Evolutionary conservation across 2,888 invertebrate genomes (phyloP).

Genomic region (Cylindroiulus punctatus): DNA sequence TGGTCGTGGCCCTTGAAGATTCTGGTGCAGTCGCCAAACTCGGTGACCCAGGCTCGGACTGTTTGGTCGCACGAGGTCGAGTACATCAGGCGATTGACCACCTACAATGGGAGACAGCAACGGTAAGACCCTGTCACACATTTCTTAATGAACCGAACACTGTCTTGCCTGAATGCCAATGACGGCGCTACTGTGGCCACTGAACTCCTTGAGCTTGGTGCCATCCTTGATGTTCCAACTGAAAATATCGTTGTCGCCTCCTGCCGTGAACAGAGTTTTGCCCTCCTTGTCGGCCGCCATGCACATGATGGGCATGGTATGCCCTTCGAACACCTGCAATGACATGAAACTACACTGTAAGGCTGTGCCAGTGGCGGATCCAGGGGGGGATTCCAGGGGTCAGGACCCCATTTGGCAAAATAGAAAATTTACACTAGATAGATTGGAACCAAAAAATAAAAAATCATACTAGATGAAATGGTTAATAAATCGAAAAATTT

Average conservation of each 20-base stretch:
- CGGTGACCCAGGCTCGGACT: conserved; percentile 69
- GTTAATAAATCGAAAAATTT: no score
- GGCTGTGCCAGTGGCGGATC: background rate
- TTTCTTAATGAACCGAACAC: conserved; percentile 55
- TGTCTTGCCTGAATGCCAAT: conserved; percentile 66
- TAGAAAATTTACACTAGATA: no score
- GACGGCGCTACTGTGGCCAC: conserved; percentile 67
- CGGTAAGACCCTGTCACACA: background rate
- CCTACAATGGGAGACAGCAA: conserved; percentile 61
- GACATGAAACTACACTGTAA: background rate
- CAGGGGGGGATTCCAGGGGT: no score
- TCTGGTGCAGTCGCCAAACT: conserved; percentile 69
- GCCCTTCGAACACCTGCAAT: conserved; percentile 64
- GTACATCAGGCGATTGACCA: conserved; percentile 68
- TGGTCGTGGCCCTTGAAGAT: conserved; percentile 68
- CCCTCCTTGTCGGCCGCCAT: conserved; percentile 67
- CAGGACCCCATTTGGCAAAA: no score
- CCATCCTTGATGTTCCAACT: conserved; percentile 68
- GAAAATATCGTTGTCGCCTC: conserved; percentile 67
- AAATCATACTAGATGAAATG: no score
- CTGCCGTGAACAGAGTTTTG: conserved; percentile 67
- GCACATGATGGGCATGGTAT: conserved; percentile 68
- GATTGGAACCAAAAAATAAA: no score
- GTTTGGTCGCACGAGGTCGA: conserved; percentile 69
- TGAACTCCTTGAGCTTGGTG: conserved; percentile 65